Base-by-base conservation (phyloP, 1,140 invertebrate genomes). In the Zaprionus nigranus region DNA sequence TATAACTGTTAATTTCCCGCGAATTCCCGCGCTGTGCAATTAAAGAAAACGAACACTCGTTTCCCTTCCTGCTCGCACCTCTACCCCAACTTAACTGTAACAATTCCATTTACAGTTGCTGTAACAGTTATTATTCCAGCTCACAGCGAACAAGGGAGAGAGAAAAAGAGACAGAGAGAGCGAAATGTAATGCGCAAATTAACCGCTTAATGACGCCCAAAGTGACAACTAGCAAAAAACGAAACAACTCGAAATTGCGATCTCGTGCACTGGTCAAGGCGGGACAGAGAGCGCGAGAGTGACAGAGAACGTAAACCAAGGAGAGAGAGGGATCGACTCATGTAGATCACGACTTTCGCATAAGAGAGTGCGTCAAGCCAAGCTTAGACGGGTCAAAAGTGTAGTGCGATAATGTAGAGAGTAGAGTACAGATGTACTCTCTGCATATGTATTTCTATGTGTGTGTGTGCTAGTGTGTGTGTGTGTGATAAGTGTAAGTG, bases 381-480 rank as follows among this genome's bases (percentile, higher is more conserved):
- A 79, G 78, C 82, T 66, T 82, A 82, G 60, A 62, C 40, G 59
- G 56, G 74, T 71, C 54, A 46, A 76, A 56, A 64, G 67, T 70
- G 53, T 70, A 64, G 51, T 67, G 56, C 46, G 65, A 62, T 20
- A 30, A 30, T 68, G 63, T 56, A 43, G 51, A 57, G 74, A 67
- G 58, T 17, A 26, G 24, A 26, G 24, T 5, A 26, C 24, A 26
- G 24, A 62, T 17, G 46, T 36, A 20, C 7, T n/a, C n/a, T 9
- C 17, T 46, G 7, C n/a, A 38, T 65, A 1, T 17, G 38, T n/a
- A n/a, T n/a, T n/a, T n/a, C n/a, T n/a, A n/a, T 38, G 54, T 56
- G 38, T 60, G 17, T 43, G 53, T 26, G 20, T 66, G 49, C n/a
- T n/a, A n/a, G n/a, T 38, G 54, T 56, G 38, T 60, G 17, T 43